Percentiles rank a stretch among this genome's conserved stretches.
Conservation (phyloP, 30 jellyfish, hydroid and myxozoan genomes). For the Cassiopea andromeda region DNA sequence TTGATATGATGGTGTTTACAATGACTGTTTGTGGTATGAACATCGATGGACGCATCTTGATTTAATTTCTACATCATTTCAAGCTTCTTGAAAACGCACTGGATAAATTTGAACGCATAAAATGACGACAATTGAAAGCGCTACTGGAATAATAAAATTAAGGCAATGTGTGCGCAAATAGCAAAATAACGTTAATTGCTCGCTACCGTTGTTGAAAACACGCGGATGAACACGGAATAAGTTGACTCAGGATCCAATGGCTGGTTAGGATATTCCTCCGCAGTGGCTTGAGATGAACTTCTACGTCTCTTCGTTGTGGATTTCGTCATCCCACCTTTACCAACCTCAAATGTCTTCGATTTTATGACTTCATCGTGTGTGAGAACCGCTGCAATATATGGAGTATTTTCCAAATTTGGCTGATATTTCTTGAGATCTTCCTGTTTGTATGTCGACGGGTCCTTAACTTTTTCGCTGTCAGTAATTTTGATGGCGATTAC, state of each 20-base stretch:
- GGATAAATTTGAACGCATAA: no score
- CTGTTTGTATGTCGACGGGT: conserved; percentile 35
- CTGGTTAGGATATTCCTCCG: conserved; percentile 29
- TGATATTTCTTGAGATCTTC: conserved; percentile 36
- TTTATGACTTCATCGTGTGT: conserved; percentile 14
- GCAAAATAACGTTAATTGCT: background rate
- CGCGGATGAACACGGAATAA: conserved; percentile 60
- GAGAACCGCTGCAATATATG: conserved; percentile 72
- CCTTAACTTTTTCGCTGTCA: background rate
- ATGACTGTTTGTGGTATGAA: no score
- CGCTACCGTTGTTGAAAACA: conserved; percentile 31
- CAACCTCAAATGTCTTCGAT: conserved; percentile 22
- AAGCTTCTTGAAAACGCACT: no score
- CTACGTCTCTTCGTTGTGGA: conserved; percentile 2
- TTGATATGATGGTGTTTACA: no score
- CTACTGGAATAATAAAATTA: no score
- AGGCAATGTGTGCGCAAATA: no score
- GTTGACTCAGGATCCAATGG: conserved; percentile 47
- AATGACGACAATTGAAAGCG: no score
- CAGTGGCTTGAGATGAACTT: conserved; percentile 37
- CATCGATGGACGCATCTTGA: no score
- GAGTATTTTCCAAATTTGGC: conserved; percentile 34
- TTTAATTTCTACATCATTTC: no score
- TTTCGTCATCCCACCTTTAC: conserved; percentile 45
- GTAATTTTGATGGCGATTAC: conserved; percentile 39